Percentiles rank a stretch among this genome's conserved stretches.
phyloP scores from a whole-genome alignment of 2,797 vertebrate genomes.

The Platyrinchus mystaceus region DNA sequence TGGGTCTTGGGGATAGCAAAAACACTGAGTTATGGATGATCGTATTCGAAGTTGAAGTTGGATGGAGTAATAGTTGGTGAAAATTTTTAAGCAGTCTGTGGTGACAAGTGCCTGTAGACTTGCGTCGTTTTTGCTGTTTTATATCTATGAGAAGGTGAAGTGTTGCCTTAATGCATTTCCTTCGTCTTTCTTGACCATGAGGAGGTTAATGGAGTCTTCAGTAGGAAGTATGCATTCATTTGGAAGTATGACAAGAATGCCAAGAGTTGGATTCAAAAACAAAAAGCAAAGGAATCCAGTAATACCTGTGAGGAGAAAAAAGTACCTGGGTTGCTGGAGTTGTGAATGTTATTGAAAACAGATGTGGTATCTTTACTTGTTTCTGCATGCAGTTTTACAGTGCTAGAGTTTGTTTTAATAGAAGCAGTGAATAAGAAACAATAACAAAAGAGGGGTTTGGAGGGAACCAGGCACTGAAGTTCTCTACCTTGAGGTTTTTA shows the following conservation, averaged over 20 bases:
- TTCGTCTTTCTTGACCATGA: neutral
- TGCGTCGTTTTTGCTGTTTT: neutral
- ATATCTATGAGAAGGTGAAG: neutral
- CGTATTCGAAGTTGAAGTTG: neutral
- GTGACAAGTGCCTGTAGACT: neutral
- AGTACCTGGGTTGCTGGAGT: neutral
- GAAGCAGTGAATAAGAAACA: neutral
- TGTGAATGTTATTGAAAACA: neutral
- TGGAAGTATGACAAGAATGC: neutral
- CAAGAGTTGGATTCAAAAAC: neutral
- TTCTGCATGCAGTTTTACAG: neutral
- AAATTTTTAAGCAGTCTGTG: neutral
- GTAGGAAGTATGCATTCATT: neutral
- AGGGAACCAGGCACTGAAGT: neutral
- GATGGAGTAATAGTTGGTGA: neutral
- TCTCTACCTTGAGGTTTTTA: neutral
- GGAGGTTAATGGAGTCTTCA: neutral
- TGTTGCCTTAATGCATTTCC: neutral
- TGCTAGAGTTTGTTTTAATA: neutral
- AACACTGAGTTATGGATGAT: accelerated
- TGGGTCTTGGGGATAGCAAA: neutral
- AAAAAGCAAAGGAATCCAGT: neutral
- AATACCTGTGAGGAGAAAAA: neutral
- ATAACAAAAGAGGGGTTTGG: neutral
- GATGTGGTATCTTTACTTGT: neutral